Base-by-base conservation (phyloP, 2,888 invertebrate genomes). In the Pristionchus japonicus region DNA sequence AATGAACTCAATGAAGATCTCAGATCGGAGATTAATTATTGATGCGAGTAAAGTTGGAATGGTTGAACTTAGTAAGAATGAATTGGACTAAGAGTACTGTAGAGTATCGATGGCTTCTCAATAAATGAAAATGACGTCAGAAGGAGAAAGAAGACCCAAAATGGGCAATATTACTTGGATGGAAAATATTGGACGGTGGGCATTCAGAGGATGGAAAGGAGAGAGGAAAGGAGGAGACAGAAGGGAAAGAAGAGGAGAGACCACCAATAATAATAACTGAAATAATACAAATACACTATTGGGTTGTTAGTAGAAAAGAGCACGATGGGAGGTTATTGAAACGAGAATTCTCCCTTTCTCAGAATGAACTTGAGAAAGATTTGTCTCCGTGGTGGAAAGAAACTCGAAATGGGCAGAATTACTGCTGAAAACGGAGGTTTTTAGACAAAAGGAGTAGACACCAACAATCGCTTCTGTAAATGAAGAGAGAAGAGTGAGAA, bases 111-210 rank as follows among this genome's bases (percentile, higher is more conserved):
- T 64, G 74, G n/a, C n/a, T 40, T 43, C 40, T 40, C 74, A 17
- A 34, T 1, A 40, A 11, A n/a, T 74, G 74, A 40, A 27, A n/a
- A 83, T 83, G 83, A 83, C 31, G 57, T 49, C 20, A 47, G 27
- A 31, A 40, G 9, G 77, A 83, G 31, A 27, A 23, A 49, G 37
- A 27, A 49, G 15, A 27, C 49, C 31, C 17, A 37, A 49, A 31
- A 49, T 49, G 83, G 57, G 49, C 49, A 83, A 83, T 83, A 57
- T 49, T 83, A 52, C 49, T 83, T 49, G 49, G n/a, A 83, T 52
- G 52, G 57, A 83, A 83, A 57, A 83, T 83, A 83, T 83, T 27
- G 47, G 49, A 27, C n/a, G n/a, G 49, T 40, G 40, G n/a, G n/a
- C 49, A 80, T 43, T 57, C 49, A 83, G 52, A 83, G 52, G 34